Conservation (phyloP, 2,113 vertebrate genomes). For the Oryzias melastigma region DNA sequence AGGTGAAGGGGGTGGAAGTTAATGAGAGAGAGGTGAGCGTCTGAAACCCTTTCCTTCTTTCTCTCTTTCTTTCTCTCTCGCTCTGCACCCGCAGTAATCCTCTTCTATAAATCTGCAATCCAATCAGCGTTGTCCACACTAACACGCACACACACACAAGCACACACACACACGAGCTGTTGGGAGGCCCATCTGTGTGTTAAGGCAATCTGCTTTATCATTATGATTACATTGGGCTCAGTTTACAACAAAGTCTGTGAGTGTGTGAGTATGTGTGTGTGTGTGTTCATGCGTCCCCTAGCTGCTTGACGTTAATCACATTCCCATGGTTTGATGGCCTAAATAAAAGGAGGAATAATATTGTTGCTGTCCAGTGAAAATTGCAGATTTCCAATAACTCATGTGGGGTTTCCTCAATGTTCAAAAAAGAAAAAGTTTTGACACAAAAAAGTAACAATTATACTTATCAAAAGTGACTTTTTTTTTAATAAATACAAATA, state of each 20-base stretch:
- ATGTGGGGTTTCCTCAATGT: constrained; percentile 29
- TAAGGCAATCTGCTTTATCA: constrained; percentile 88
- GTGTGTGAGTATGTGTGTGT: constrained; percentile 46
- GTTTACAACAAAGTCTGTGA: constrained; percentile 78
- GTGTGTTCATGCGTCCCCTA: constrained; percentile 29
- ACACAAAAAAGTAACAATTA: neutral
- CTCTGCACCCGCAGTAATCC: constrained; percentile 70
- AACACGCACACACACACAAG: constrained; percentile 34
- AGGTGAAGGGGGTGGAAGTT: constrained; percentile 67
- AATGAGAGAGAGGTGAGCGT: constrained; percentile 69
- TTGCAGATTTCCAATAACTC: constrained; percentile 30
- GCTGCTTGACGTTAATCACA: constrained; percentile 72
- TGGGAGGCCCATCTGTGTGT: constrained; percentile 84
- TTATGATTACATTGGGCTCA: constrained; percentile 84
- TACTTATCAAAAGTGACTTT: no score
- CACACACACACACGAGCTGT: constrained; percentile 64
- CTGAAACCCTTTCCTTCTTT: constrained; percentile 56
- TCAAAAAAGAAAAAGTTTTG: constrained; percentile 4
- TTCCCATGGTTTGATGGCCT: constrained; percentile 73
- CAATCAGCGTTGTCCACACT: constrained; percentile 75
- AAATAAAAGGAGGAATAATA: constrained; percentile 69
- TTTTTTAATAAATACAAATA: no score
- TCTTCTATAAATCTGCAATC: constrained; percentile 78
- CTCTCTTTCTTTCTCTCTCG: constrained; percentile 37
- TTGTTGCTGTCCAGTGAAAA: constrained; percentile 60